Conservation (phyloP, 1,140 invertebrate genomes). For the Brachionus manjavacas region DNA sequence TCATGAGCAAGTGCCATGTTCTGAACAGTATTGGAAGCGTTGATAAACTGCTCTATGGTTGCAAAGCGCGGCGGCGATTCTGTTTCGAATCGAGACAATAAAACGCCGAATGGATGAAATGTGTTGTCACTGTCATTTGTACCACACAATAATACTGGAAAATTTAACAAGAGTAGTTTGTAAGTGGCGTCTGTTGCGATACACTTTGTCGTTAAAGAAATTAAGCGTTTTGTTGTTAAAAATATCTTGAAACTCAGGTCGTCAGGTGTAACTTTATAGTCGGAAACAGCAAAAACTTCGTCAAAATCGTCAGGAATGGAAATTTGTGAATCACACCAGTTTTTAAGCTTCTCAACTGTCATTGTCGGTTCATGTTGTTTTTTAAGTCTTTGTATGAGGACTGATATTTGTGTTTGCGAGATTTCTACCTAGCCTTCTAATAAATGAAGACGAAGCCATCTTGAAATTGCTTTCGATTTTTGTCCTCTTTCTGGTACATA, state of each 20-base stretch:
- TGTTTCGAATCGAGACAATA: too few species aligned
- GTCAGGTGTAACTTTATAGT: background rate
- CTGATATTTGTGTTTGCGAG: background rate
- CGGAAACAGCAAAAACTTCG: background rate
- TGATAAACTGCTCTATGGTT: constrained; percentile 79
- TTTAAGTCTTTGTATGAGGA: background rate
- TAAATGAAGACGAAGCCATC: background rate
- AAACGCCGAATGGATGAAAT: too few species aligned
- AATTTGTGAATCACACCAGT: background rate
- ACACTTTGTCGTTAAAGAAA: background rate
- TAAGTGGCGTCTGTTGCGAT: background rate
- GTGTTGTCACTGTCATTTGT: background rate
- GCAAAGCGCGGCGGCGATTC: constrained; percentile 74
- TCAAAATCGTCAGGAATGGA: background rate
- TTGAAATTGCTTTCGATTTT: background rate
- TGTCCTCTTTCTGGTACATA: background rate
- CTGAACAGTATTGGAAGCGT: constrained; percentile 77
- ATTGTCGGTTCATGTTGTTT: background rate
- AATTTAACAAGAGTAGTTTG: background rate
- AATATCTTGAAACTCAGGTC: background rate
- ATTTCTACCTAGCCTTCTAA: background rate
- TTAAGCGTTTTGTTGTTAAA: background rate
- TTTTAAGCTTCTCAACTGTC: background rate
- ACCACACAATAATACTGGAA: background rate
- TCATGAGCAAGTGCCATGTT: constrained; percentile 92